Percentiles rank a stretch among this genome's conserved stretches.
These are phyloP conservation scores for Harpagifer antarcticus DNA, from an alignment of 2,797 vertebrate species.

Conservation along the genomic window DNA sequence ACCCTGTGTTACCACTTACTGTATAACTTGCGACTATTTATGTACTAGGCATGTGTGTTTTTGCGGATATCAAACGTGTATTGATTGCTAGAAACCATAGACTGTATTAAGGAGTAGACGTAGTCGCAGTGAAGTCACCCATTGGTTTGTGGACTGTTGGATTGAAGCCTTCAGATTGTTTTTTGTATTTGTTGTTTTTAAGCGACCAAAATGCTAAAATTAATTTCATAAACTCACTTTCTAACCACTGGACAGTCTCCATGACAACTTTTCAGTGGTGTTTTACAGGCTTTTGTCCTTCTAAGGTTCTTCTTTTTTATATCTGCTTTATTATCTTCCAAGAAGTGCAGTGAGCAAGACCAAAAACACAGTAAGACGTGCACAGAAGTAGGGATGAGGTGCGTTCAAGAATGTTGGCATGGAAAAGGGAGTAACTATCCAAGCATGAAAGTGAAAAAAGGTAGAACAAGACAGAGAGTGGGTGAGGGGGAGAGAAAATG, in stretches of 20 bases:
- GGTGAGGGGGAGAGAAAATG: constrained; percentile 30
- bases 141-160: too few species aligned
- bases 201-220: too few species aligned
- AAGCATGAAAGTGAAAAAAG: constrained; percentile 74
- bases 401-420: constrained; percentile 68
- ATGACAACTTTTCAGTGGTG: constrained; percentile 2
- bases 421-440: constrained; percentile 58
- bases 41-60: neutral
- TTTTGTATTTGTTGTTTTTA: too few species aligned
- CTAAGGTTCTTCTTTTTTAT: constrained; percentile 37
- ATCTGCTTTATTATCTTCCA: constrained; percentile 32
- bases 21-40: constrained; percentile 29
- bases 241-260: neutral
- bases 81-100: neutral
- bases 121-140: too few species aligned
- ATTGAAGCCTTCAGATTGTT: too few species aligned
- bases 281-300: constrained; percentile 30
- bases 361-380: constrained; percentile 50
- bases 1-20: constrained; percentile 29
- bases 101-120: too few species aligned
- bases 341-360: constrained; percentile 43
- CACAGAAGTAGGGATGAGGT: constrained; percentile 42
- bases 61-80: neutral
- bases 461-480: constrained; percentile 47
- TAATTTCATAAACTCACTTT: too few species aligned